Evolutionary conservation across 1,140 invertebrate genomes (phyloP).

Genomic region (Drosophila burlai): DNA sequence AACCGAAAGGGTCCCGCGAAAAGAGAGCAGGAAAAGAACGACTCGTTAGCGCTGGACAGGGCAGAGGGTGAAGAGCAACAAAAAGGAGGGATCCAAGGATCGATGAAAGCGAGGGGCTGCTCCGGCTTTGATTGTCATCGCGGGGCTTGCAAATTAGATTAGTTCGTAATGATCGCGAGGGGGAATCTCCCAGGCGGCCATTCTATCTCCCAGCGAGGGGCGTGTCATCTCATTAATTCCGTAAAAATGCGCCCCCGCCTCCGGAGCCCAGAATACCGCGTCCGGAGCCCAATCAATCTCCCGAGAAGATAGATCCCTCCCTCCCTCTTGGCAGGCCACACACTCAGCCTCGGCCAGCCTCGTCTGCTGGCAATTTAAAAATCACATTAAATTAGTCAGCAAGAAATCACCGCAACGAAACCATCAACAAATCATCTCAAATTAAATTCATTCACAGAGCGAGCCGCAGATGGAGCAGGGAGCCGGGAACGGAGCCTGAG

Average conservation of each 20-base stretch:
- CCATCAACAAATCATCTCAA: constrained; percentile 84
- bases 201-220: constrained; percentile 34
- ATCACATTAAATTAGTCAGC: constrained; percentile 84
- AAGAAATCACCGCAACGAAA: constrained; percentile 84
- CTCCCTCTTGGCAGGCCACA: constrained; percentile 52
- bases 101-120: background rate
- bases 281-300: constrained; percentile 68
- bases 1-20: constrained; percentile 46
- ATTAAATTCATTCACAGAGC: constrained; percentile 80
- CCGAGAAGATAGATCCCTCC: constrained; percentile 7
- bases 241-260: constrained; percentile 33
- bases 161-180: constrained; percentile 54
- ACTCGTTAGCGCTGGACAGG: constrained; percentile 60
- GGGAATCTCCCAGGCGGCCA: constrained; percentile 9
- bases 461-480: constrained; percentile 16
- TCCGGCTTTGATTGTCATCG: constrained; percentile 61
- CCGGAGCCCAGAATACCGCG: background rate
- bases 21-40: constrained; percentile 10
- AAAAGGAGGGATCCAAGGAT: background rate
- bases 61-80: background rate
- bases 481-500: constrained; percentile 4
- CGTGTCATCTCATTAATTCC: constrained; percentile 72
- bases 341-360: constrained; percentile 51
- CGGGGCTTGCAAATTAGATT: constrained; percentile 65
- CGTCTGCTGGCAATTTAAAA: constrained; percentile 74